A percentile compares a stretch with the other conserved stretches of the same genome.
Conservation (phyloP, 1,140 invertebrate genomes). For the Nephila pilipes region DNA sequence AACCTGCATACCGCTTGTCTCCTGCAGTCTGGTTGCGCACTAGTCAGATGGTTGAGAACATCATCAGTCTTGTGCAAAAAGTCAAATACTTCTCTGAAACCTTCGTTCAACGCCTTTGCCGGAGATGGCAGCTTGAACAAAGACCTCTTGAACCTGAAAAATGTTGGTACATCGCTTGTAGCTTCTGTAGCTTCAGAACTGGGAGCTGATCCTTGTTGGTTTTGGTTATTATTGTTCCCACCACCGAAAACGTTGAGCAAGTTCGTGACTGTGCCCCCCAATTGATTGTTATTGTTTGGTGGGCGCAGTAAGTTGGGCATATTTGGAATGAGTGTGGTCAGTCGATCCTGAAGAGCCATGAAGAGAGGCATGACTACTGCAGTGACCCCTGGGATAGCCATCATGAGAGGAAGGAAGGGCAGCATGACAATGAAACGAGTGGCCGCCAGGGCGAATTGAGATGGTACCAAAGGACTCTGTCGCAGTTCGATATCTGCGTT, state of each 20-base stretch:
- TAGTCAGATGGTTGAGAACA: conserved; percentile 55
- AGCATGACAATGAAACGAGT: conserved; percentile 73
- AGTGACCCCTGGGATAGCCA: conserved; percentile 64
- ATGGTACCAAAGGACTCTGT: conserved; percentile 42
- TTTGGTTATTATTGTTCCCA: not conserved
- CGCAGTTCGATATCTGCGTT: not conserved
- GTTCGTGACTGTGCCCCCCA: not conserved
- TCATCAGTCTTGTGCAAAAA: conserved; percentile 53
- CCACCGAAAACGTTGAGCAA: conserved; percentile 4
- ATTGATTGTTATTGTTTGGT: conserved; percentile 1
- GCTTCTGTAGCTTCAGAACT: not conserved
- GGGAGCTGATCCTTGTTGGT: not conserved
- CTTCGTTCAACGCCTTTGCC: conserved; percentile 35
- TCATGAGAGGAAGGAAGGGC: conserved; percentile 65
- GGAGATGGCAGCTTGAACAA: conserved; percentile 48
- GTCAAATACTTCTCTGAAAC: conserved; percentile 63
- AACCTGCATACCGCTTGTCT: conserved; percentile 67
- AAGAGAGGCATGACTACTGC: conserved; percentile 58
- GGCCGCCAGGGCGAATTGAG: conserved; percentile 56
- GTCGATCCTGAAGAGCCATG: conserved; percentile 70
- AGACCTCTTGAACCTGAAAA: conserved; percentile 36
- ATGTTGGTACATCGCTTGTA: not conserved
- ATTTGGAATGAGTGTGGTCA: conserved; percentile 56
- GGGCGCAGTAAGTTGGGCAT: not conserved
- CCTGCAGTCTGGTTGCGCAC: conserved; percentile 61